These are phyloP conservation scores for Meriones psammophilus DNA, from an alignment of 2,797 vertebrate species.

Conservation along the genomic window DNA sequence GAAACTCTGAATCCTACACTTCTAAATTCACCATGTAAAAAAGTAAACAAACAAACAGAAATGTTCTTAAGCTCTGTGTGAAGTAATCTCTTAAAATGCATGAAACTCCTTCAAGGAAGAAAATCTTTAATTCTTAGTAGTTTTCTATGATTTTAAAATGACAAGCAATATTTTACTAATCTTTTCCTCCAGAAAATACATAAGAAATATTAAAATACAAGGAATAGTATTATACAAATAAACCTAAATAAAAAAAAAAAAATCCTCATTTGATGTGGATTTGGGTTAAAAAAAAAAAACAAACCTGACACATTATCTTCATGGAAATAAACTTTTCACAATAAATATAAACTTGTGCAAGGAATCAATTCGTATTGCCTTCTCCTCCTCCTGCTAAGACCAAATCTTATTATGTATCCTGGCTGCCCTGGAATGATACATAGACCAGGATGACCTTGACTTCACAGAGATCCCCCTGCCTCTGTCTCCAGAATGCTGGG, in stretches of 20 bases:
- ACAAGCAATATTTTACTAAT: slow-evolving; percentile 51
- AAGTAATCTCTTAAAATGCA: slow-evolving; percentile 41
- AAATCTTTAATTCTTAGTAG: slow-evolving; percentile 1
- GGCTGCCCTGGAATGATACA: background rate
- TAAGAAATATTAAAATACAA: slow-evolving; percentile 40
- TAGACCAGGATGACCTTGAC: background rate
- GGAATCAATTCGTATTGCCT: background rate
- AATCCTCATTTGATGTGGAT: background rate
- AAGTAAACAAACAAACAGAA: background rate
- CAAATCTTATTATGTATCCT: background rate
- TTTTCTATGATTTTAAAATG: slow-evolving; percentile 37
- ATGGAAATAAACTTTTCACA: slow-evolving; percentile 25
- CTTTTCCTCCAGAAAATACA: slow-evolving; percentile 49
- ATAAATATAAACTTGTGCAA: slow-evolving; percentile 18
- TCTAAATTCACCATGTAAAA: background rate
- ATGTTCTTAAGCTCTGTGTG: slow-evolving; percentile 9
- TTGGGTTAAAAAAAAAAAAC: background rate
- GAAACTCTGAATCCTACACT: slow-evolving; percentile 57
- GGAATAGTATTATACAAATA: slow-evolving; percentile 28
- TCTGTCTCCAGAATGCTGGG: background rate
- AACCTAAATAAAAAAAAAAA: background rate
- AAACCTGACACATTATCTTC: background rate
- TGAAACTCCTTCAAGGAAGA: slow-evolving; percentile 53
- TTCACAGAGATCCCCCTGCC: background rate
- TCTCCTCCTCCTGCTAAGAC: background rate